Evolutionary conservation across 1,140 invertebrate species (phyloP), one percentile per base, ranked within the genome.

Genomic region (Zaprionus taronus): DNA sequence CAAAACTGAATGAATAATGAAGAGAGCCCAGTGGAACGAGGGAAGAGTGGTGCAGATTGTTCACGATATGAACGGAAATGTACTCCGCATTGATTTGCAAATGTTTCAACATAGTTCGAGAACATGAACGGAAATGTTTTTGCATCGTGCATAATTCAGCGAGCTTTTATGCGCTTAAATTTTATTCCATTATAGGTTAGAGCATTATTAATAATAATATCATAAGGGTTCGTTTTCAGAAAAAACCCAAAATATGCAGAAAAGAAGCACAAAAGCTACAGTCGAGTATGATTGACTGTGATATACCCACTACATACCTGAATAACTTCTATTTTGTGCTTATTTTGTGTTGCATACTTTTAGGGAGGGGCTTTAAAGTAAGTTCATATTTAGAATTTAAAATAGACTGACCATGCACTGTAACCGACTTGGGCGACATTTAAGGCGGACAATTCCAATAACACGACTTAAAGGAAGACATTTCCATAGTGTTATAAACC

Each of bases 1-100:
- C 11, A 1, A 49, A 31, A 55, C 55, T 58, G 38, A 67, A 47
- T 67, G 55, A 67, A 67, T 58, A 57, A 67, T 56, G 31, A 28
- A 26, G 12, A 0, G 11, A 20, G 55, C 26, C 22, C 22, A 47
- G 24, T 0, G 36, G n/a, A 3, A 3, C 22, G 11, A 2, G 53
- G 28, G 14, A 9, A 24, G n/a, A 9, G 28, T 7, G 17, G 17
- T n/a, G 24, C 20, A 17, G 28, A 55, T 12, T 31, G 14, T 24
- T 15, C 22, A 28, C 26, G 6, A 31, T 26, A 15, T 26, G 15
- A 17, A 28, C 26, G 26, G 26, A 56, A 56, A 28, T 56, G 53
- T 31, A 11, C 53, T 56, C 4, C 26, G 15, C 22, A n/a, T n/a
- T n/a, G 12, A 56, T 56, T 56, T 31, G 24, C 5, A 56, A 22